Base-by-base conservation (phyloP, 2,113 vertebrate species). In the Lynx canadensis region DNA sequence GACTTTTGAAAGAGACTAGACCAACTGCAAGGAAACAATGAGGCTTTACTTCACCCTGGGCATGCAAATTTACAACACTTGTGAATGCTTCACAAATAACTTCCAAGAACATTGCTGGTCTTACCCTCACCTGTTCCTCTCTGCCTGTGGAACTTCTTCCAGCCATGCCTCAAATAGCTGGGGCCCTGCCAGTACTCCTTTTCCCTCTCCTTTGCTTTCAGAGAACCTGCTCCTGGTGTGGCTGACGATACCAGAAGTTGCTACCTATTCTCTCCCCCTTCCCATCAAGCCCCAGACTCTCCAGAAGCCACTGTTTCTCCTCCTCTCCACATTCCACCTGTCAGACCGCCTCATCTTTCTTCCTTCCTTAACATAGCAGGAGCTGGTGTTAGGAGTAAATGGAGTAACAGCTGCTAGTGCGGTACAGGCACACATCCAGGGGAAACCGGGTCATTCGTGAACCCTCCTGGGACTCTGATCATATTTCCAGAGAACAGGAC, bases 401-500 rank as follows among this genome's bases (percentile, higher is more conserved):
- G 71, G 79, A 79, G 27, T 19, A 86, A 63, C 1, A 6, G 13
- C 89, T 38, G n/a, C 63, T 60, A 25, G 12, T 8, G 16, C 7
- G 76, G 10, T 1, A 45, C 25, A 15, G 63, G 36, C n/a, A n/a
- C 12, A 31, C 9, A 3, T 27, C 27, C 73, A 65, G 80, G 41
- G 23, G 69, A 13, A 84, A 50, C 11, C 3, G 0, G 3, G n/a
- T 41, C 60, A 7, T 76, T 78, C n/a, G 2, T 33, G 57, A 88
- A 69, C 50, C 33, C 33, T 3, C 1, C 38, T 33, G 29, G 82
- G 13, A 45, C 38, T n/a, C 68, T 71, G 33, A 92, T 45, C 78
- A 45, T 50, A 71, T 55, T 95, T 71, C n/a, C 84, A 71, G 69
- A 87, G 82, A 82, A 50, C 73, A 55, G 33, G 78, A 63, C 66